These are phyloP conservation scores for Aleadryas rufinucha DNA, from an alignment of 2,113 vertebrate species.

Conservation along the genomic window DNA sequence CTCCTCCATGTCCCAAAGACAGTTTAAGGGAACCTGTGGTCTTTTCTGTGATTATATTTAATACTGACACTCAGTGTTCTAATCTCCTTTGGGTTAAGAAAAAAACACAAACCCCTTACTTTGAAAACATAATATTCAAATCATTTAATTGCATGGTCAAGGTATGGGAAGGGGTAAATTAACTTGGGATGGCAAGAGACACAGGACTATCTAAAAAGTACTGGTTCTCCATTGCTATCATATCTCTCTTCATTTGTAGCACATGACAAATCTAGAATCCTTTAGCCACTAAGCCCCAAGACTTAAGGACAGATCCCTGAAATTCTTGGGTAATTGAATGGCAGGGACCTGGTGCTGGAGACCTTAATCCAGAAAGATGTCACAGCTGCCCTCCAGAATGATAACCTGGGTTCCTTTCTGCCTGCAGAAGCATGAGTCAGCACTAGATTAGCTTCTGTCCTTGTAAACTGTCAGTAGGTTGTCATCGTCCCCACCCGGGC, in stretches of 20 bases:
- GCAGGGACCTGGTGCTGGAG: not conserved
- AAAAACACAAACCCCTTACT: not conserved
- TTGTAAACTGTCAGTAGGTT: not conserved
- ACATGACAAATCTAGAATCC: not conserved
- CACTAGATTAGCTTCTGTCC: not conserved
- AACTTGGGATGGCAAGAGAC: not conserved
- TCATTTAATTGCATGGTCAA: not conserved
- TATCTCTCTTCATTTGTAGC: not conserved
- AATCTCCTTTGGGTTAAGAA: not conserved
- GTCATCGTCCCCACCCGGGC: not conserved
- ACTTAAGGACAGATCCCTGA: not conserved
- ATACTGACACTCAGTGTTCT: not conserved
- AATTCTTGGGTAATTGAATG: not conserved
- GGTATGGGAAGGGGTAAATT: not conserved
- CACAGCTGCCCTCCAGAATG: not conserved
- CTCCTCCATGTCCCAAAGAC: not conserved
- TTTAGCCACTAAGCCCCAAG: not conserved
- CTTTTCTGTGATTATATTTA: not conserved
- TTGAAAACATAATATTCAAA: not conserved
- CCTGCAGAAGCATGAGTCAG: not conserved
- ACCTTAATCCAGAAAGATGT: not conserved
- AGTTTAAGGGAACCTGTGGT: not conserved
- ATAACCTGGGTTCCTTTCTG: not conserved
- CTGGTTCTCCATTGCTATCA: not conserved
- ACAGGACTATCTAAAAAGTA: not conserved